Conservation (phyloP, 1,140 invertebrate genomes). For the Caenorhabditis briggsae region DNA sequence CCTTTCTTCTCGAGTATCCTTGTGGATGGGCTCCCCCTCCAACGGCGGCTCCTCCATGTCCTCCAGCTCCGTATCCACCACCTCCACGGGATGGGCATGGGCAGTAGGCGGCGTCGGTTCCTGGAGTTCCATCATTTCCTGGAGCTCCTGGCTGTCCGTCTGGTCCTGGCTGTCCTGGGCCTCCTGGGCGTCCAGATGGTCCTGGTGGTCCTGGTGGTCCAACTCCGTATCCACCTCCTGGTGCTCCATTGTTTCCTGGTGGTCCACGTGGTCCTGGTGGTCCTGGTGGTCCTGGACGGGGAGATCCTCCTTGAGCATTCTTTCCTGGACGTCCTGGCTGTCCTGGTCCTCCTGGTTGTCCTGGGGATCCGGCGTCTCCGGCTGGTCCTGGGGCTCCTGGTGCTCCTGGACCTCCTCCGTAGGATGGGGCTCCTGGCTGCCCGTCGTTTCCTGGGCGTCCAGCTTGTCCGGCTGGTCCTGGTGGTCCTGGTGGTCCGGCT, state of each 20-base stretch:
- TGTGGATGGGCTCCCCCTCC: not conserved
- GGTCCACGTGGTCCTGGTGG: constrained; percentile 58
- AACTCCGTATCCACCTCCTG: constrained; percentile 36
- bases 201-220: constrained; percentile 54
- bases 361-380: constrained; percentile 56
- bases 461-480: constrained; percentile 62
- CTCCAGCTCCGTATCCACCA: not conserved
- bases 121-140: constrained; percentile 46
- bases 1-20: constrained; percentile 37
- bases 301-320: constrained; percentile 21
- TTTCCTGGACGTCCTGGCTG: constrained; percentile 56
- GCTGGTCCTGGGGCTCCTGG: constrained; percentile 58
- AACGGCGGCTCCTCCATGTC: not conserved
- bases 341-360: constrained; percentile 59
- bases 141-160: constrained; percentile 48
- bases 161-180: constrained; percentile 48
- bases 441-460: constrained; percentile 57
- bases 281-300: constrained; percentile 54
- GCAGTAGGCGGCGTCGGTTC: constrained; percentile 56
- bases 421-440: constrained; percentile 36
- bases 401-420: constrained; percentile 37
- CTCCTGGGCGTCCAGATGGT: constrained; percentile 45
- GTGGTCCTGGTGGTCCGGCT: constrained; percentile 64
- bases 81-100: constrained; percentile 55
- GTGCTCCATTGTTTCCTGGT: constrained; percentile 55